Conservation (phyloP, 2,888 invertebrate species). For the Thereva unica region DNA sequence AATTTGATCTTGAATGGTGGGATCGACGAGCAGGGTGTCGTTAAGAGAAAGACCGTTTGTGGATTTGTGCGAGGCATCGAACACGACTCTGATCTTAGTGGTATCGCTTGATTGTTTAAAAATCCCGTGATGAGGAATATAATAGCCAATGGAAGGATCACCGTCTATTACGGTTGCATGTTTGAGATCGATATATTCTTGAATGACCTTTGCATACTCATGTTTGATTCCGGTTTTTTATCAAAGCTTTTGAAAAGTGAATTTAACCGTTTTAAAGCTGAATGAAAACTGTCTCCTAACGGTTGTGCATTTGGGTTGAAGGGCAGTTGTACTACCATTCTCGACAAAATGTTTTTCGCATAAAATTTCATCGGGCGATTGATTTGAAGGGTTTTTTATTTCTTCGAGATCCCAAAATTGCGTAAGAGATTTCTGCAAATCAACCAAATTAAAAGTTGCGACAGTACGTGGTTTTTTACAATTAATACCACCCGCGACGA, state of each 20-base stretch:
- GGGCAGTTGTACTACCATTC: too few relatives aligned
- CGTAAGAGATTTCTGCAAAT: slow-evolving; percentile 4
- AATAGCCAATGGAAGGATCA: slow-evolving; percentile 7
- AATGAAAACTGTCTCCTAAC: too few relatives aligned
- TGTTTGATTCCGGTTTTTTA: too few relatives aligned
- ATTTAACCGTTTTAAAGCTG: too few relatives aligned
- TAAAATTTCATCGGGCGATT: slow-evolving; percentile 4
- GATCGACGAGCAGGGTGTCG: slow-evolving; percentile 3
- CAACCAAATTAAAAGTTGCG: slow-evolving; percentile 5
- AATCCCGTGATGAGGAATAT: slow-evolving; percentile 4
- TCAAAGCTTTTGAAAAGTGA: too few relatives aligned
- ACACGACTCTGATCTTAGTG: slow-evolving; percentile 4
- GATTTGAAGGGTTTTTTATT: slow-evolving; percentile 1
- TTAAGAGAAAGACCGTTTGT: slow-evolving; percentile 6
- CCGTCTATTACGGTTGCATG: slow-evolving; percentile 6
- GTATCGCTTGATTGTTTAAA: slow-evolving; percentile 7
- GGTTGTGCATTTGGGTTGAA: too few relatives aligned
- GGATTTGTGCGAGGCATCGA: slow-evolving; percentile 10
- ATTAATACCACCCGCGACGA: too few relatives aligned
- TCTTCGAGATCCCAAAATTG: slow-evolving; percentile 6
- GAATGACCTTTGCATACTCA: too few relatives aligned
- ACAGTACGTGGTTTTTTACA: too few relatives aligned
- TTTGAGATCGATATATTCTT: slow-evolving; percentile 8
- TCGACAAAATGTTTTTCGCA: slow-evolving; percentile 11
- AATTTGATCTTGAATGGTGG: slow-evolving; percentile 5